phyloP scores from a whole-genome alignment of 2,888 invertebrate genomes.

The Eulithis testata region DNA sequence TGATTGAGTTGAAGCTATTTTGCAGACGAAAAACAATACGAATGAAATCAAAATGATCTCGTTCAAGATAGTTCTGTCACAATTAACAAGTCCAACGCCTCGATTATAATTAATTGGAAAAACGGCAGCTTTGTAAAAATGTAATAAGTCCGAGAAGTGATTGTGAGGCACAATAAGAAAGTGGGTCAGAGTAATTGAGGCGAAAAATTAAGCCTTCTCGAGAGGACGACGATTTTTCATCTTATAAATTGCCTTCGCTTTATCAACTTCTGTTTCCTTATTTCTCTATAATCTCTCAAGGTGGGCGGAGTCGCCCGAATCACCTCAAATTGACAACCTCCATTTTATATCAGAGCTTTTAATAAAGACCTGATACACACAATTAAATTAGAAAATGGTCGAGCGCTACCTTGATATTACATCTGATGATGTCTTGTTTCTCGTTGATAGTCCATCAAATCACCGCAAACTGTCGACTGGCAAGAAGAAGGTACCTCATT shows the following conservation, averaged over 20 bases:
- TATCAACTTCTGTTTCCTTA: conserved; percentile 27
- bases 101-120: conserved; percentile 22
- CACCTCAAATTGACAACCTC: conserved; percentile 13
- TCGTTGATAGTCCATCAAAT: no score
- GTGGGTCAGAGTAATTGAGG: conserved; percentile 38
- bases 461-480: no score
- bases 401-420: no score
- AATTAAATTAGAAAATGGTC: background rate
- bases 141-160: conserved; percentile 23
- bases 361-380: background rate
- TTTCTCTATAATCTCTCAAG: conserved; percentile 21
- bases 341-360: background rate
- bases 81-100: background rate
- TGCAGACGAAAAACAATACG: no score
- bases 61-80: background rate
- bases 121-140: conserved; percentile 26
- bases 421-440: no score
- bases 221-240: conserved; percentile 40
- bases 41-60: background rate
- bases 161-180: conserved; percentile 26
- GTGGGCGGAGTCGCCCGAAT: conserved; percentile 8
- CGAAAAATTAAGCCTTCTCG: conserved; percentile 39
- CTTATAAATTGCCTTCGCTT: conserved; percentile 32
- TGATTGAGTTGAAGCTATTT: no score
- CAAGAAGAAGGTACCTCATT: no score